Conservation (phyloP, 2,797 vertebrate species). For the Oryzias dopingdopingensis region DNA sequence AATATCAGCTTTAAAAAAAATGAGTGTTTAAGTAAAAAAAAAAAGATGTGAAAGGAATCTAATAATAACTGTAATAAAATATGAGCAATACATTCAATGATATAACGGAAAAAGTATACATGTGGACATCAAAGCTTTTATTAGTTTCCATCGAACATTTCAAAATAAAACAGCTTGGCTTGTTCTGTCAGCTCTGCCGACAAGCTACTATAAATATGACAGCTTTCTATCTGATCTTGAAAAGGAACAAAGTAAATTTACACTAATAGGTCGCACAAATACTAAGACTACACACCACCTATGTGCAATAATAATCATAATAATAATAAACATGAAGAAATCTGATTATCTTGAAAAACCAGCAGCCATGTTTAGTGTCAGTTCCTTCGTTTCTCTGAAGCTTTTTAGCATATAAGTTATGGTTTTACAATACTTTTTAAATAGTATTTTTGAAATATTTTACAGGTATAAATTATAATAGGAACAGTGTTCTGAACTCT, state of each 20-base stretch:
- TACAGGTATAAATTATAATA: conserved; percentile 65
- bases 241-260: conserved; percentile 45
- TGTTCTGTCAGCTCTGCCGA: conserved; percentile 39
- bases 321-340: conserved; percentile 40
- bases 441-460: conserved; percentile 56
- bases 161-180: conserved; percentile 35
- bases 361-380: conserved; percentile 59
- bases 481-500: conserved; percentile 40
- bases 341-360: conserved; percentile 61
- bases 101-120: conserved; percentile 46
- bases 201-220: conserved; percentile 48
- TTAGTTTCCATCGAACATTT: conserved; percentile 43
- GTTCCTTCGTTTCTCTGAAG: conserved; percentile 39
- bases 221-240: conserved; percentile 44
- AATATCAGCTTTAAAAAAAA: conserved; percentile 60
- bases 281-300: conserved; percentile 61
- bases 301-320: conserved; percentile 51
- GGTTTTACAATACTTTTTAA: conserved; percentile 47
- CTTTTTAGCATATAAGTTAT: conserved; percentile 53
- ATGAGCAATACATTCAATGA: conserved; percentile 45
- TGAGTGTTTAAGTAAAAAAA: conserved; percentile 36
- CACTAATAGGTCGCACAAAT: conserved; percentile 40
- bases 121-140: conserved; percentile 45
- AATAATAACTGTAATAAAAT: conserved; percentile 22
- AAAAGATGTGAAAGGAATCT: conserved; percentile 40